phyloP scores from a whole-genome alignment of 2,113 vertebrate genomes.

The Charina bottae region DNA sequence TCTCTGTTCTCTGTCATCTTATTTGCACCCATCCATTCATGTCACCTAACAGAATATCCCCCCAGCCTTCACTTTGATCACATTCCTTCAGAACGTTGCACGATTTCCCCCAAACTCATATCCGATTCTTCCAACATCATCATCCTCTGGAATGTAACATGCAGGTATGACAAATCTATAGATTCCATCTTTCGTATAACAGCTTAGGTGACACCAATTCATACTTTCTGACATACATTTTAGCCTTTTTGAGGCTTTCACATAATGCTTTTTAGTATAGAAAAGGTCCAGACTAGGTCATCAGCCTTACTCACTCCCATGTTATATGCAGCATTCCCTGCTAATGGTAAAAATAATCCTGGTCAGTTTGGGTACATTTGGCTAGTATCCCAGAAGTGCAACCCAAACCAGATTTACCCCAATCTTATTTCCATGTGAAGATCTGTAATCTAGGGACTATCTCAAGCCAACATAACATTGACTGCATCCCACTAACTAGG shows the following conservation, averaged over 20 bases:
- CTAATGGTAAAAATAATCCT: neutral
- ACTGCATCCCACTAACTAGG: neutral
- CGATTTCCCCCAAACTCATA: neutral
- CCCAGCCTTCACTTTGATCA: neutral
- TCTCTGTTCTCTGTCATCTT: neutral
- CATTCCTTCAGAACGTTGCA: neutral
- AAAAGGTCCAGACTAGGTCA: neutral
- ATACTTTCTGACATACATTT: neutral
- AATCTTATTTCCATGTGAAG: neutral
- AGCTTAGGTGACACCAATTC: neutral
- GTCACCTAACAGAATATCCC: neutral
- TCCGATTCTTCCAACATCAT: neutral
- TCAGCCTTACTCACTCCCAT: neutral
- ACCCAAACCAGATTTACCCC: neutral
- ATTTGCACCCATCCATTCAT: neutral
- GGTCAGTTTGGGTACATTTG: neutral
- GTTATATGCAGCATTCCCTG: neutral
- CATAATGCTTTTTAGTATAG: neutral
- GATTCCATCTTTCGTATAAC: neutral
- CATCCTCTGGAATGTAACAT: neutral
- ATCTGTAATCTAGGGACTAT: neutral
- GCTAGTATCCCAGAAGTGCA: neutral
- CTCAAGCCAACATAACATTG: neutral
- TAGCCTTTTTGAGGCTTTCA: neutral
- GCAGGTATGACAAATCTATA: neutral